Conservation (phyloP, 2,113 vertebrate species). For the Dicentrarchus labrax region DNA sequence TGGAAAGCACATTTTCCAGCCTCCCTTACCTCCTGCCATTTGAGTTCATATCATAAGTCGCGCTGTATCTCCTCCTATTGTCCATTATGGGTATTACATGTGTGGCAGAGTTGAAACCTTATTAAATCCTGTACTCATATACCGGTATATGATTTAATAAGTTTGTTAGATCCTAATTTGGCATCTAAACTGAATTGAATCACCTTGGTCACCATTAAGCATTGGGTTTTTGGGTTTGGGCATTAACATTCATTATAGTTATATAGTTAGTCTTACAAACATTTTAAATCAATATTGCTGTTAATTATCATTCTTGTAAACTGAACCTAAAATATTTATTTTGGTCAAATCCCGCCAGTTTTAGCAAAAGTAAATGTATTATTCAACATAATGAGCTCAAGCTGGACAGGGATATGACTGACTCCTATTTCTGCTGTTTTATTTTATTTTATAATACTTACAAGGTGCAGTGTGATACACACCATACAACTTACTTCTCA, state of each 20-base stretch:
- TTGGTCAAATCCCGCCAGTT: neutral
- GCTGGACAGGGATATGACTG: neutral
- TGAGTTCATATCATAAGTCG: neutral
- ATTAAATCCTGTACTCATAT: neutral
- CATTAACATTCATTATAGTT: neutral
- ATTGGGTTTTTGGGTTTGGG: neutral
- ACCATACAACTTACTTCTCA: no score
- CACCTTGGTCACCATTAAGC: neutral
- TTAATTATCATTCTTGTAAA: neutral
- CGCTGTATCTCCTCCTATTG: constrained; percentile 28
- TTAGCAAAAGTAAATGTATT: neutral
- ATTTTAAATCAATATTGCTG: no score
- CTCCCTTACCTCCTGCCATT: neutral
- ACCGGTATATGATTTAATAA: neutral
- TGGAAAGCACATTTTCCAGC: neutral
- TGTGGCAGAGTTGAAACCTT: neutral
- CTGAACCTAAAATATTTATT: neutral
- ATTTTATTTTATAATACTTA: no score
- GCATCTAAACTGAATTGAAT: neutral
- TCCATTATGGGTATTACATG: constrained; percentile 16
- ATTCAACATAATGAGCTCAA: no score
- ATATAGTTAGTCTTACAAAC: neutral
- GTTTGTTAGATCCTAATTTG: neutral
- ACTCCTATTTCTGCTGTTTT: neutral
- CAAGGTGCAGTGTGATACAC: no score